Evolutionary conservation across 2,888 invertebrate species (phyloP).

Genomic region (Hypercompe scribonia): DNA sequence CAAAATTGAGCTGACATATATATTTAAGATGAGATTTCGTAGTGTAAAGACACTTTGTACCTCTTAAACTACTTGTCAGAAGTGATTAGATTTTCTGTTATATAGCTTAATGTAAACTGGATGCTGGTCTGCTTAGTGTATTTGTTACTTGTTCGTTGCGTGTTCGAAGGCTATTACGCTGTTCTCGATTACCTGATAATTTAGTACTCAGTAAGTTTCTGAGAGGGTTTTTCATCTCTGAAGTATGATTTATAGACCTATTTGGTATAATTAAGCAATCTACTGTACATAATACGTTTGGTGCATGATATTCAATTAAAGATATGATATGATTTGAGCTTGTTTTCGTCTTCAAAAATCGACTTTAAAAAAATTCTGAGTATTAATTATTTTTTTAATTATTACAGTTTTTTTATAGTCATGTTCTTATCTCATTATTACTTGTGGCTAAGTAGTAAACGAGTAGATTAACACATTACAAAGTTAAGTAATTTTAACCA

Average conservation of each 20-base stretch:
- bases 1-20: neutral
- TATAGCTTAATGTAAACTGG: neutral
- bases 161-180: conserved; percentile 52
- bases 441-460: too few relatives aligned
- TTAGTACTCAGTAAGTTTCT: conserved; percentile 49
- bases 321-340: neutral
- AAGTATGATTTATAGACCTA: conserved; percentile 36
- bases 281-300: conserved; percentile 4
- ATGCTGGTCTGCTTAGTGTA: neutral
- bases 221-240: conserved; percentile 48
- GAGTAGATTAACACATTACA: too few relatives aligned
- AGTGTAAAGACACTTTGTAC: neutral
- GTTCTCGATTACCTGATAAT: conserved; percentile 51
- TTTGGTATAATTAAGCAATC: conserved; percentile 12
- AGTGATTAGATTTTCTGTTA: neutral
- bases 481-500: too few relatives aligned
- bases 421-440: too few relatives aligned
- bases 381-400: too few relatives aligned
- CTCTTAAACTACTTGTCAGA: neutral
- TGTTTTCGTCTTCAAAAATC: too few relatives aligned
- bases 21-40: neutral
- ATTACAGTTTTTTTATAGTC: too few relatives aligned
- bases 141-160: conserved; percentile 42
- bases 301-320: neutral
- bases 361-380: too few relatives aligned